Evolutionary conservation across 2,888 invertebrate species (phyloP).

Genomic region (Entomobrya proxima): DNA sequence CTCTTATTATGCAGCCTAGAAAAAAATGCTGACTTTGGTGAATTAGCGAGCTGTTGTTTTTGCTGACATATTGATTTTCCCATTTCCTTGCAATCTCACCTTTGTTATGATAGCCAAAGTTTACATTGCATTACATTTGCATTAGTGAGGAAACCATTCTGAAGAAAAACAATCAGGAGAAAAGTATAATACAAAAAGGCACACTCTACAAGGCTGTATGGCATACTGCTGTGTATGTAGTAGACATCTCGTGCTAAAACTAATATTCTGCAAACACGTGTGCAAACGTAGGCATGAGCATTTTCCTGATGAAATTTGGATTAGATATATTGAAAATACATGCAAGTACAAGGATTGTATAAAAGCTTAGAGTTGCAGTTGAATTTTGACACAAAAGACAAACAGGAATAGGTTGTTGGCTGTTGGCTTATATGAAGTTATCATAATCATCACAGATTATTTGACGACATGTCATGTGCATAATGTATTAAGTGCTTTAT

Average conservation of each 20-base stretch:
- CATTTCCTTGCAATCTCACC: constrained; percentile 11
- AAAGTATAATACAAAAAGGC: not conserved
- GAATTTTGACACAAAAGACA: too few species aligned
- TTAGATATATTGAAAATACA: not conserved
- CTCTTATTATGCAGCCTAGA: too few species aligned
- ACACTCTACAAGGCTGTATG: not conserved
- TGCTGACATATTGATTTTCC: constrained; percentile 23
- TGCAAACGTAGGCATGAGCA: too few species aligned
- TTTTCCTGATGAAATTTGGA: too few species aligned
- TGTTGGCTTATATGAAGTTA: too few species aligned
- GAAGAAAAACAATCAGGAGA: not conserved
- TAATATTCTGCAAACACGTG: too few species aligned
- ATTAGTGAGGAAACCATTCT: not conserved
- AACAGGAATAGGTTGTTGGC: too few species aligned
- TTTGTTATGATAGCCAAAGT: constrained; percentile 18
- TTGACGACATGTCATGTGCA: not conserved
- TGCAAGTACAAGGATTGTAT: not conserved
- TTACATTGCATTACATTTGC: constrained; percentile 1
- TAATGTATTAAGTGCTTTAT: not conserved
- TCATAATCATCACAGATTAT: too few species aligned
- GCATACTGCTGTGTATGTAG: not conserved
- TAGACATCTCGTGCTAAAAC: too few species aligned
- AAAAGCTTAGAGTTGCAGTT: too few species aligned
- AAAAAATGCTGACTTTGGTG: not conserved
- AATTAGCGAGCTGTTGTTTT: not conserved